Base-by-base conservation (phyloP, 2,797 vertebrate genomes). In the Craterocephalus amniculus region DNA sequence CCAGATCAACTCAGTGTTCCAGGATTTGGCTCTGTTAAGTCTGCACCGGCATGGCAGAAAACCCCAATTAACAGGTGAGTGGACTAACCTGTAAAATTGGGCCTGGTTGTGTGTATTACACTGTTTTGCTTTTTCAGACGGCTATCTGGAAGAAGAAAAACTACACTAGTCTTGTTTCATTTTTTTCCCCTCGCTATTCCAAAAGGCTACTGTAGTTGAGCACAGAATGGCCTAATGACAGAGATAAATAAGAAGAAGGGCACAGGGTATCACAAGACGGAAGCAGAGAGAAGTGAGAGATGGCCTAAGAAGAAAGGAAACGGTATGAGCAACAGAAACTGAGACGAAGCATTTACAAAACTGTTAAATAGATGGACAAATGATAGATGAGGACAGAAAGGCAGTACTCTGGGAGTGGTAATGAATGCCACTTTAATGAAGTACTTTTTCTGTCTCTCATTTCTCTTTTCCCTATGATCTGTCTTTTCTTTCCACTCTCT, bases 371-470 rank as follows among this genome's bases (percentile, higher is more conserved):
- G 57, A 65, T 16, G 22, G 35, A 63, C 32, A 74, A 63, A 87
- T 81, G 67, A 79, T 58, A 60, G 71, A 87, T 75, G 78, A 73
- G 27, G 64, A 56, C 10, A 27, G 14, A 36, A 13, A 63, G 63
- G 69, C 60, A 62, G 58, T 54, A 76, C 20, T 76, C 63, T 76
- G 72, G 55, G 27, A 64, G 12, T 35, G 63, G 61, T 81, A 78
- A 87, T 74, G 35, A 79, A 86, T 62, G 76, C 56, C n/a, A 64
- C 38, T 81, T 77, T 81, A 88, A 84, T 81, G 67, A 83, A 81
- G 36, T 60, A 68, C 74, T 75, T 32, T 52, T 26, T 72, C 61
- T 62, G 40, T 54, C 43, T 75, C 51, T 73, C 13, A 65, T 72
- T 61, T 35, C 73, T 58, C 55, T 72, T 72, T 57, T 22, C 31